Evolutionary conservation across 30 jellyfish, hydroid and myxozoan genomes (phyloP).

Genomic region (Aurelia aurita): DNA sequence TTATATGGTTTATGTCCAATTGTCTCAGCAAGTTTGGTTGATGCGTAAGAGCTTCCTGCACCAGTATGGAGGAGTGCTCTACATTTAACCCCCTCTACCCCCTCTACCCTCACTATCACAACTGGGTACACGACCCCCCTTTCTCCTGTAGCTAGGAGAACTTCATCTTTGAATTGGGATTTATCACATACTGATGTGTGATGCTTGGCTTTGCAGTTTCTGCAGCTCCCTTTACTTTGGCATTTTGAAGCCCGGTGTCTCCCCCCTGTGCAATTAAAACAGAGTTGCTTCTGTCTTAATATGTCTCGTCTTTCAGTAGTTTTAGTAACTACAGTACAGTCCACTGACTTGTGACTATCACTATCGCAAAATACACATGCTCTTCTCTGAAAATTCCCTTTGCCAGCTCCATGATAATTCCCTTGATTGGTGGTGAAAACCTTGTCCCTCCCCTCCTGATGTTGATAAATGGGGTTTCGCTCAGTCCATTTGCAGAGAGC

Average conservation of each 20-base stretch:
- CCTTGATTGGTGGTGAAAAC: neutral
- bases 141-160: conserved; percentile 38
- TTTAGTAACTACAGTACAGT: conserved; percentile 24
- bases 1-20: conserved; percentile 25
- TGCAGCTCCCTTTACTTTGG: conserved; percentile 33
- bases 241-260: conserved; percentile 75
- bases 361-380: conserved; percentile 43
- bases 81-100: conserved; percentile 51
- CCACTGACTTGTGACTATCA: conserved; percentile 15
- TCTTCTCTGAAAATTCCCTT: neutral
- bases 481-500: conserved; percentile 61
- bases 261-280: conserved; percentile 80
- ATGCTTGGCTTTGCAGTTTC: conserved; percentile 58
- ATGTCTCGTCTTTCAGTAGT: conserved; percentile 47
- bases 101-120: conserved; percentile 56
- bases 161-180: conserved; percentile 6
- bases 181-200: conserved; percentile 78
- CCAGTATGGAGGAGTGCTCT: conserved; percentile 62
- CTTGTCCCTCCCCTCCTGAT: conserved; percentile 34
- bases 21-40: conserved; percentile 3
- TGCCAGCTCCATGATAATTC: neutral
- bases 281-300: conserved; percentile 51
- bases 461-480: conserved; percentile 47
- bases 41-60: conserved; percentile 59
- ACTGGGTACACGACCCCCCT: conserved; percentile 47